Evolutionary conservation across 1,140 invertebrate genomes (phyloP).

Genomic region (Polypedilum vanderplanki): DNA sequence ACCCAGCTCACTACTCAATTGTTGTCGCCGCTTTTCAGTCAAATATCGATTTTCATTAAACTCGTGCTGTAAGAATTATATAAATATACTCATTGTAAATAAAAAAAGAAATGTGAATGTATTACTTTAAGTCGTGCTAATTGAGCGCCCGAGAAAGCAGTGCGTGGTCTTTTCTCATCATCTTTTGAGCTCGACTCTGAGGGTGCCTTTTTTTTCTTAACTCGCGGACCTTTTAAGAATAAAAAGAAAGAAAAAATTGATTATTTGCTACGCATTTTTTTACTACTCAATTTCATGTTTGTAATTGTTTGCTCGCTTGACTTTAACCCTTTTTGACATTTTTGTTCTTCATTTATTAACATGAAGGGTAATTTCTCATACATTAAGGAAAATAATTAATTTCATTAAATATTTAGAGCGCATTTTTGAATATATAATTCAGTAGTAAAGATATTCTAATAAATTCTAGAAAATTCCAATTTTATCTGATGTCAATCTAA

Average conservation of each 20-base stretch:
- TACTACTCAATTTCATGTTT: constrained; percentile 6
- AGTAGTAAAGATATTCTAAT: too few relatives aligned
- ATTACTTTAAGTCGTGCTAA: constrained; percentile 75
- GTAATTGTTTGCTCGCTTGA: too few relatives aligned
- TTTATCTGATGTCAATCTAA: too few relatives aligned
- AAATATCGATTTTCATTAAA: constrained; percentile 88
- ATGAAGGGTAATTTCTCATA: too few relatives aligned
- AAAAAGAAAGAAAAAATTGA: constrained; percentile 40
- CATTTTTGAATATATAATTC: too few relatives aligned
- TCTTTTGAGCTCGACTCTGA: constrained; percentile 38
- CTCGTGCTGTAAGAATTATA: constrained; percentile 51
- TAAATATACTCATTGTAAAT: not conserved
- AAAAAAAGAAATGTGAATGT: not conserved
- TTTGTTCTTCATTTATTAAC: too few relatives aligned
- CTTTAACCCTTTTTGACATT: too few relatives aligned
- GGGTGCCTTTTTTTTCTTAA: constrained; percentile 65
- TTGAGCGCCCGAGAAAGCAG: constrained; percentile 95
- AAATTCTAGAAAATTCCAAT: too few relatives aligned
- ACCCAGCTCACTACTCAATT: constrained; percentile 75
- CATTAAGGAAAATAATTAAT: too few relatives aligned
- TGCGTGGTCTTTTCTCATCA: constrained; percentile 92
- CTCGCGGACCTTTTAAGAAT: constrained; percentile 70
- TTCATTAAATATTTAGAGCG: too few relatives aligned
- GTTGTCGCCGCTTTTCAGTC: constrained; percentile 79
- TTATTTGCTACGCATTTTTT: constrained; percentile 5